Evolutionary conservation across 2,797 vertebrate genomes (phyloP).

Genomic region (Falco naumanni): DNA sequence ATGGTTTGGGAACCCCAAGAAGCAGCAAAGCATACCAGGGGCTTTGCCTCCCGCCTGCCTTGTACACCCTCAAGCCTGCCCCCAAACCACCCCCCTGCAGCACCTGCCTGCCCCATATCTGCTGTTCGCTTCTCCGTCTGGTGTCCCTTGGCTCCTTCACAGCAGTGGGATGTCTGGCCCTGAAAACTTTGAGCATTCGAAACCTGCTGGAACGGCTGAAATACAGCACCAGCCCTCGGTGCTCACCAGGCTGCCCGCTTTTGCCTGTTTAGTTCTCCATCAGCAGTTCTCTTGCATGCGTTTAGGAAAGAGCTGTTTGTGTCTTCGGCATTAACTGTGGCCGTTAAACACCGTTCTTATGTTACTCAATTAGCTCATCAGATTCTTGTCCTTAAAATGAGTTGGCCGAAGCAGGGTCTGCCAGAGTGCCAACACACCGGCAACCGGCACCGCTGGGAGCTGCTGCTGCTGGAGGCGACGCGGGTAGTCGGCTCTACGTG

Average conservation of each 20-base stretch:
- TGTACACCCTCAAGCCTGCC: neutral
- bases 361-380: neutral
- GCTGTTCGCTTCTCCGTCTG: neutral
- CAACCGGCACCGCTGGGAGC: neutral
- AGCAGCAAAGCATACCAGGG: neutral
- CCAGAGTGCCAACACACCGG: neutral
- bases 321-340: neutral
- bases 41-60: neutral
- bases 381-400: neutral
- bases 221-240: neutral
- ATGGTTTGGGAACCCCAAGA: neutral
- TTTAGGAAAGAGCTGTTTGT: neutral
- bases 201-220: neutral
- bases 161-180: neutral
- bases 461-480: neutral
- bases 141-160: neutral
- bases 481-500: fast-evolving
- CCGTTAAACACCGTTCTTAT: neutral
- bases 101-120: fast-evolving
- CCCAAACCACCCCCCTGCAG: neutral
- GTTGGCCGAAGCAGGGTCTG: fast-evolving
- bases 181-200: neutral
- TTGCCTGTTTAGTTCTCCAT: neutral
- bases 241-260: neutral
- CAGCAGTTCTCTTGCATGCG: fast-evolving